These are phyloP conservation scores for Drosophila pegasa DNA, from an alignment of 2,888 invertebrate genomes.

Conservation along the genomic window DNA sequence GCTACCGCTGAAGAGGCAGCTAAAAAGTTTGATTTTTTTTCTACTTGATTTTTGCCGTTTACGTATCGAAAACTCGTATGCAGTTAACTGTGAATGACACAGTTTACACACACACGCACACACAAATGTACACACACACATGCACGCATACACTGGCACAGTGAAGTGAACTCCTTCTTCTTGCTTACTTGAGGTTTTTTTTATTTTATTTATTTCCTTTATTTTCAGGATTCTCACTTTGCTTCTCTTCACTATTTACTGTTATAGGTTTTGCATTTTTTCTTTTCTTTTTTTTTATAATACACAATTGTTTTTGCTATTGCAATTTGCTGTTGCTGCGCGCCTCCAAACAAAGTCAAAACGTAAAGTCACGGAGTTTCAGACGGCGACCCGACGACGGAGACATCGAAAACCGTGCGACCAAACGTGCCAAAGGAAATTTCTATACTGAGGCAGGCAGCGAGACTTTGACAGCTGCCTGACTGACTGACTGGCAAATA, in stretches of 20 bases:
- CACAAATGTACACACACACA: constrained; percentile 29
- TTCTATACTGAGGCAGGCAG: constrained; percentile 74
- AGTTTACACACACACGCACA: constrained; percentile 57
- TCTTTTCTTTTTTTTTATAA: not conserved
- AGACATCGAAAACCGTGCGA: constrained; percentile 44
- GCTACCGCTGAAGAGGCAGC: constrained; percentile 59
- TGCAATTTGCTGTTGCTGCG: constrained; percentile 43
- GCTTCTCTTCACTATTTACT: constrained; percentile 2
- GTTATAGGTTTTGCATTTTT: not conserved
- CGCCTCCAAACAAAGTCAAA: constrained; percentile 53
- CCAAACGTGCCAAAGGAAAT: constrained; percentile 81
- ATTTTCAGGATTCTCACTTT: constrained; percentile 23
- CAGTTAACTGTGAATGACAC: constrained; percentile 76
- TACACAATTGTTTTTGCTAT: constrained; percentile 20
- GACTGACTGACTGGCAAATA: constrained; percentile 51
- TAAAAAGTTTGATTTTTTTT: constrained; percentile 27
- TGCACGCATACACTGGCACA: constrained; percentile 6
- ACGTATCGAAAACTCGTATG: constrained; percentile 66
- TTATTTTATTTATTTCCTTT: not conserved
- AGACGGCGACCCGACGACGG: constrained; percentile 43
- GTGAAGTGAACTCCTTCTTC: constrained; percentile 33
- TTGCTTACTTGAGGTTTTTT: constrained; percentile 58
- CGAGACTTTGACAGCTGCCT: constrained; percentile 57
- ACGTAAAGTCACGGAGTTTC: constrained; percentile 33
- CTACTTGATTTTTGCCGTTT: constrained; percentile 37